Conservation (phyloP, 2,888 invertebrate genomes). For the Alloplasta piceator region DNA sequence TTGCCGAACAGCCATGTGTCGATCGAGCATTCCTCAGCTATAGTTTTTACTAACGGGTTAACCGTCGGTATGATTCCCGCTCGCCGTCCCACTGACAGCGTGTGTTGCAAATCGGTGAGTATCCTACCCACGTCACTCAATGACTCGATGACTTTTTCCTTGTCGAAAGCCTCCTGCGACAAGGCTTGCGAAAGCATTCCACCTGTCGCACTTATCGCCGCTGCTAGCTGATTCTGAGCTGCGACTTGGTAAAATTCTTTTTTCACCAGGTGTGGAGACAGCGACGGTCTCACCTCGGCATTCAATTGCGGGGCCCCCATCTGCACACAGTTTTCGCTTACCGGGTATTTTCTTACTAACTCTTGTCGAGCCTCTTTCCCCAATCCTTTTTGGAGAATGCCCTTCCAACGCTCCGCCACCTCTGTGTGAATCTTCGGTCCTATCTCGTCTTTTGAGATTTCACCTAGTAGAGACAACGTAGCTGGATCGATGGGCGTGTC, state of each 20-base stretch:
- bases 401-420: conserved; percentile 33
- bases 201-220: conserved; percentile 11
- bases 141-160: too few relatives aligned
- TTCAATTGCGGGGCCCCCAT: conserved; percentile 23
- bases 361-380: conserved; percentile 9
- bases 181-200: conserved; percentile 7
- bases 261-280: conserved; percentile 15
- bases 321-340: conserved; percentile 26
- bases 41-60: too few relatives aligned
- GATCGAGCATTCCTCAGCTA: conserved; percentile 16
- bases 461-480: conserved; percentile 14
- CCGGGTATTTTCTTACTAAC: conserved; percentile 27
- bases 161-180: not conserved
- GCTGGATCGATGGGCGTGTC: not conserved
- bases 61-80: too few relatives aligned
- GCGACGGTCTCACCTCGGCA: conserved; percentile 11
- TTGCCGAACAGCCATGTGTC: conserved; percentile 30
- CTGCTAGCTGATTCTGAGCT: conserved; percentile 32
- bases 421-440: not conserved
- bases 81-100: too few relatives aligned
- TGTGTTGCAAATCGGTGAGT: conserved; percentile 16
- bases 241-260: conserved; percentile 38
- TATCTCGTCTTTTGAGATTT: not conserved
- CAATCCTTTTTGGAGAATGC: conserved; percentile 15
- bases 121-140: too few relatives aligned